A percentile compares a stretch with the other conserved stretches of the same genome.
phyloP scores from a whole-genome alignment of 1,140 invertebrate genomes.

The Drosophila equinoxialis region DNA sequence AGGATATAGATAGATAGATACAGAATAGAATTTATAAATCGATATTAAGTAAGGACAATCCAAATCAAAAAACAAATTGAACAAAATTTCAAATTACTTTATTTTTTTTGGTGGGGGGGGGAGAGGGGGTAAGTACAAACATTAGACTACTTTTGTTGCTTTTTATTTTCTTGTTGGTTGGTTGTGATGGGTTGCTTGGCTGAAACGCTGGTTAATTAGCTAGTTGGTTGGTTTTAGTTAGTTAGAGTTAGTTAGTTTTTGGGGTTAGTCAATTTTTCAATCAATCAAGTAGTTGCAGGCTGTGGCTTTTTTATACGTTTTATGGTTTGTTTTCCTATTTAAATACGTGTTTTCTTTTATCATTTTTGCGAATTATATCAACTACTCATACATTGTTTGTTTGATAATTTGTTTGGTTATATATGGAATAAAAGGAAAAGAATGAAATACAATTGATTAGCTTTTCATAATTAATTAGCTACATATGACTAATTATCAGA shows the following conservation, averaged over 20 bases:
- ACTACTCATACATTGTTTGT: slow-evolving; percentile 61
- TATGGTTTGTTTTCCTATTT: slow-evolving; percentile 53
- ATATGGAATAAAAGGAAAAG: slow-evolving; percentile 70
- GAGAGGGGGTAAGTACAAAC: slow-evolving; percentile 29
- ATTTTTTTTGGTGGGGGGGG: slow-evolving; percentile 27
- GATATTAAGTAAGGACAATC: slow-evolving; percentile 13
- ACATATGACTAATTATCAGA: slow-evolving; percentile 38
- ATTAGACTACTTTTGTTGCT: slow-evolving; percentile 41
- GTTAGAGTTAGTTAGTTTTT: slow-evolving; percentile 27
- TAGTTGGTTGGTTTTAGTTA: slow-evolving; percentile 38
- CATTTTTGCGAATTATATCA: slow-evolving; percentile 72
- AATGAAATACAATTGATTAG: slow-evolving; percentile 76
- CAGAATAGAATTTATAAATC: background rate
- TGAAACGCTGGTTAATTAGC: slow-evolving; percentile 57
- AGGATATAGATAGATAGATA: background rate
- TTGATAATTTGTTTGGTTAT: slow-evolving; percentile 32
- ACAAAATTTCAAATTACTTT: slow-evolving; percentile 54
- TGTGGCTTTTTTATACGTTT: slow-evolving; percentile 59
- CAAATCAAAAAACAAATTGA: slow-evolving; percentile 38
- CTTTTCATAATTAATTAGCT: slow-evolving; percentile 63
- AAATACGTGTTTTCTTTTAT: slow-evolving; percentile 66
- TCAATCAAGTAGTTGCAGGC: slow-evolving; percentile 73
- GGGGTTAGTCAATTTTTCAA: slow-evolving; percentile 44
- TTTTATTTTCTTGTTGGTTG: slow-evolving; percentile 49
- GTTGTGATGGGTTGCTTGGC: slow-evolving; percentile 50